Evolutionary conservation across 2,888 invertebrate species (phyloP).

Genomic region (Drosophila subquinaria): DNA sequence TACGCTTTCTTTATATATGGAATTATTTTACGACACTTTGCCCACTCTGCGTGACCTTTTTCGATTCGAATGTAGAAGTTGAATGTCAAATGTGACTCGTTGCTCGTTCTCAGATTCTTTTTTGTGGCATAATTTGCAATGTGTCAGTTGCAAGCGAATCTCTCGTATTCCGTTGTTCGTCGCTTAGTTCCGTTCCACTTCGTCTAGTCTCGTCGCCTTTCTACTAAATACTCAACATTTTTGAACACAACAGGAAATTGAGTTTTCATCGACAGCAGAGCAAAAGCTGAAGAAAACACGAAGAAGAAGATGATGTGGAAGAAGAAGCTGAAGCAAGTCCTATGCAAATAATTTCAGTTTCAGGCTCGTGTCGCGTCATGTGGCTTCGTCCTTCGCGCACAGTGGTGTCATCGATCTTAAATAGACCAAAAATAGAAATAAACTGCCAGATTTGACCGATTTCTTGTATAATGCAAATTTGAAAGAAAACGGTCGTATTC

Average conservation of each 20-base stretch:
- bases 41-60: constrained; percentile 4
- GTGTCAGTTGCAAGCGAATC: constrained; percentile 71
- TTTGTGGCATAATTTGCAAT: constrained; percentile 64
- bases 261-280: constrained; percentile 75
- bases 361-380: constrained; percentile 56
- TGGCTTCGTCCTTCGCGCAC: constrained; percentile 18
- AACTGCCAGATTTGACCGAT: no score
- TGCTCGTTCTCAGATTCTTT: constrained; percentile 7
- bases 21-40: constrained; percentile 5
- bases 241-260: constrained; percentile 78
- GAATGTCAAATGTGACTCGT: constrained; percentile 5
- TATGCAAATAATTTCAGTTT: constrained; percentile 74
- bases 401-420: background rate
- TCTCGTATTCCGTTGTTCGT: constrained; percentile 3
- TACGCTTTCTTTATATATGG: background rate
- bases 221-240: constrained; percentile 60
- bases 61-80: constrained; percentile 11
- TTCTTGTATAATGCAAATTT: no score
- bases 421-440: no score
- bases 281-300: constrained; percentile 19
- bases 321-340: constrained; percentile 36
- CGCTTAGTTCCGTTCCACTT: constrained; percentile 24
- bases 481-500: no score
- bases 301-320: background rate
- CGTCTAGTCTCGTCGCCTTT: constrained; percentile 11